phyloP scores from a whole-genome alignment of 2,113 vertebrate genomes.

The Rana temporaria region DNA sequence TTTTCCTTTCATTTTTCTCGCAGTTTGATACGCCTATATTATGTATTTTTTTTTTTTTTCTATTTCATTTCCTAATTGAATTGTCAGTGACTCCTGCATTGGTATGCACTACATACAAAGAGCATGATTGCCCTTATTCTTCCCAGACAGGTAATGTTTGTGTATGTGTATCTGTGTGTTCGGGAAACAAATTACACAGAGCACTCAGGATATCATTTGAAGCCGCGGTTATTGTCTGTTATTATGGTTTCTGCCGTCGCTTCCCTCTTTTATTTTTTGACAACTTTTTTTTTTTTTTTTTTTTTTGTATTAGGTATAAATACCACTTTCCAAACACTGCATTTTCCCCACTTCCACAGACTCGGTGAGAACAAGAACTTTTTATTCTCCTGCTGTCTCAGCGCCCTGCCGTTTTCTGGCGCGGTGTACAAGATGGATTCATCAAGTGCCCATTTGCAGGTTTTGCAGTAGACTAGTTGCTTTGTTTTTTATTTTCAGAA shows the following conservation, averaged over 20 bases:
- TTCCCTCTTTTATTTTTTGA: conserved; percentile 64
- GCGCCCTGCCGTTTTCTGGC: background rate
- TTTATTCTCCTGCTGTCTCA: conserved; percentile 6
- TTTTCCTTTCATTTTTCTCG: no score
- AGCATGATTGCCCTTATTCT: background rate
- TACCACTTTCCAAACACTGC: conserved; percentile 71
- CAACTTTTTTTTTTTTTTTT: conserved; percentile 69
- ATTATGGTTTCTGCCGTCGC: conserved; percentile 72
- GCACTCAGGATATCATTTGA: conserved; percentile 72
- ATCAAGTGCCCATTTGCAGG: no score
- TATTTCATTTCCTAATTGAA: background rate
- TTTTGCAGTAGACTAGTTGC: no score
- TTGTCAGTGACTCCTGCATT: background rate
- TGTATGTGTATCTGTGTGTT: conserved; percentile 25
- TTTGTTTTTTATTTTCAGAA: no score
- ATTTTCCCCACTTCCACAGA: conserved; percentile 72
- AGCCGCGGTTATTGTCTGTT: conserved; percentile 72
- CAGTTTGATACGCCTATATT: no score
- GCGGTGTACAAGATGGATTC: background rate
- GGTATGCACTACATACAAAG: background rate
- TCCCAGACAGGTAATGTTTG: conserved; percentile 42
- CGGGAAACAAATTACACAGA: conserved; percentile 67
- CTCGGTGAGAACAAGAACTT: conserved; percentile 49
- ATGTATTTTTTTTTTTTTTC: no score
- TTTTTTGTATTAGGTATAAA: conserved; percentile 74